Base-by-base conservation (phyloP, 2,113 vertebrate species). In the Calyptommatus sinebrachiatus region DNA sequence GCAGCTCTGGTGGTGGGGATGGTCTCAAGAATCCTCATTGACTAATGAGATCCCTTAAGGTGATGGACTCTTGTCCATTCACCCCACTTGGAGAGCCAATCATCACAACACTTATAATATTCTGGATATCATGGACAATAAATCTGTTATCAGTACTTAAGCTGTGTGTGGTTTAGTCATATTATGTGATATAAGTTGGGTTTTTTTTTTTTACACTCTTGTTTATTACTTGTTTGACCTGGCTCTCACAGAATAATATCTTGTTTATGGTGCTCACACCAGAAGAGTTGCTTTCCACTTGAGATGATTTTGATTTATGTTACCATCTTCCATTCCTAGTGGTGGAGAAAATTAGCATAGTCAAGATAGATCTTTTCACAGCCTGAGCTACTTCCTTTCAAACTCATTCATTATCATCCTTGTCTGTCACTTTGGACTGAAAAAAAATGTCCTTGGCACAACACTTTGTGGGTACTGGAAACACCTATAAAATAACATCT, bases 301-400 rank as follows among this genome's bases (percentile, higher is more conserved):
- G 86, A 90, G 71, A 57, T 77, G 62, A 57, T 60, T 89, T 87
- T 90, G 83, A 89, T 89, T 92, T 88, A 85, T 71, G 80, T 2
- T 9, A n/a, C 74, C 48, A 35, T 78, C 21, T 87, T 72, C 70
- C 29, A 18, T 76, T 90, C 75, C 80, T 60, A 81, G 82, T 8
- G 31, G 69, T 77, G 79, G 67, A 41, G 81, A 90, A 90, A 91
- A 92, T 82, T 90, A 88, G 61, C 87, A 86, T 79, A 87, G 81
- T 83, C 73, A 77, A 73, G 84, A 84, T 67, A 71, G 65, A 76
- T 78, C 80, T 85, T 89, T 81, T 80, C 50, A 76, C 81, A 87
- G 82, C 2, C 63, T 71, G 68, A 88, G 8, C 22, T 75, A 81
- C 63, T 31, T 81, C 20, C 62, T 92, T 81, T 84, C 28, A 87